These are phyloP conservation scores for Himalopsyche japonica DNA, from an alignment of 2,888 invertebrate species.

Conservation along the genomic window DNA sequence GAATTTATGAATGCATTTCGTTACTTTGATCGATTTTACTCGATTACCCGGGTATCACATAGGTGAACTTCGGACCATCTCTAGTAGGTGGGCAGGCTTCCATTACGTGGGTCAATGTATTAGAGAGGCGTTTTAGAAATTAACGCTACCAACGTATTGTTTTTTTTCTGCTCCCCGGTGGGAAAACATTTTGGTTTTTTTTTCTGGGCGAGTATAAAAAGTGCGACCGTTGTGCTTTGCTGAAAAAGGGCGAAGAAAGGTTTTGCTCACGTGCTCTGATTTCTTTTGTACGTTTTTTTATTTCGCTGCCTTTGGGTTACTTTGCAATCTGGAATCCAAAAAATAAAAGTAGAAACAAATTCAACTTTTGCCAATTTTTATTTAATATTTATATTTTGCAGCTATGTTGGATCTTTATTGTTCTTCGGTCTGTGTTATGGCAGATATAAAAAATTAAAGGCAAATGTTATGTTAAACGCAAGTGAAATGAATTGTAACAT, in stretches of 20 bases:
- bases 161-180: not conserved
- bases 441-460: too few species aligned
- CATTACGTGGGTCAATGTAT: not conserved
- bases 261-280: not conserved
- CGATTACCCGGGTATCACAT: too few species aligned
- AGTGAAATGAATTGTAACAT: too few species aligned
- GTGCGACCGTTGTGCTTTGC: not conserved
- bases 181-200: not conserved
- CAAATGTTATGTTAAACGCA: too few species aligned
- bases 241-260: not conserved
- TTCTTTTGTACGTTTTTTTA: not conserved
- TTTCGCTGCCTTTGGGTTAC: too few species aligned
- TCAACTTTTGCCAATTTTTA: too few species aligned
- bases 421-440: too few species aligned
- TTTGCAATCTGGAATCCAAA: not conserved
- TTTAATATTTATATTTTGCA: too few species aligned
- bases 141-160: not conserved
- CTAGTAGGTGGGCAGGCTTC: not conserved
- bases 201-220: not conserved
- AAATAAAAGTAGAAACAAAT: not conserved
- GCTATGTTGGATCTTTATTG: too few species aligned
- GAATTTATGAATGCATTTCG: too few species aligned
- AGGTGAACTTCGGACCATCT: too few species aligned
- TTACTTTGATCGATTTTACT: too few species aligned
- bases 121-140: not conserved